A percentile compares a stretch with the other conserved stretches of the same genome.
Evolutionary conservation across 2,888 invertebrate genomes (phyloP).

Genomic region (Cheilosia impressa): DNA sequence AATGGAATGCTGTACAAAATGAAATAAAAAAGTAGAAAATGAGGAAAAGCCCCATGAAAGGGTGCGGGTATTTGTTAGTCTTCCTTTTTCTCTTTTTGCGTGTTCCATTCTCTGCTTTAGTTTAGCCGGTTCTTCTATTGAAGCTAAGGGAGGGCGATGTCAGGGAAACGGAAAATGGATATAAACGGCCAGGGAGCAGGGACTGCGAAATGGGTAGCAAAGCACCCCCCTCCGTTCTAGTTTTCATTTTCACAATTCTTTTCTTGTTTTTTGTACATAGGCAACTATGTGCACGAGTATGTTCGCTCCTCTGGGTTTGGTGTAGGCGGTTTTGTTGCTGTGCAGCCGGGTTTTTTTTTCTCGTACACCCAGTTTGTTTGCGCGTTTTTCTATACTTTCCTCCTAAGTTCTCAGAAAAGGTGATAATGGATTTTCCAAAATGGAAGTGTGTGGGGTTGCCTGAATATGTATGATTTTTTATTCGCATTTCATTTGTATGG

Average conservation of each 20-base stretch:
- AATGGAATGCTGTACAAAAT: conserved; percentile 45
- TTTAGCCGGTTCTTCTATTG: conserved; percentile 37
- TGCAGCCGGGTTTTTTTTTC: conserved; percentile 38
- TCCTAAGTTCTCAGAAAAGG: conserved; percentile 5
- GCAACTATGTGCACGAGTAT: not conserved
- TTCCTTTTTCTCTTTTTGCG: conserved; percentile 12
- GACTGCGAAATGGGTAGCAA: conserved; percentile 50
- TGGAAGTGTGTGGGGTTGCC: conserved; percentile 19
- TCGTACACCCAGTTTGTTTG: conserved; percentile 34
- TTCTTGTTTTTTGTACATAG: not conserved
- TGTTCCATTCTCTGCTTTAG: conserved; percentile 45
- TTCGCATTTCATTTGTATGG: conserved; percentile 41
- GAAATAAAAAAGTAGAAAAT: conserved; percentile 11
- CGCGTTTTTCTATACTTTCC: conserved; percentile 16
- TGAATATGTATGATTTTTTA: conserved; percentile 25
- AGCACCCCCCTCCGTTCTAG: conserved; percentile 55
- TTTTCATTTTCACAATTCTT: conserved; percentile 66
- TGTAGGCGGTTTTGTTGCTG: conserved; percentile 56
- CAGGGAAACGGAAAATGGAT: conserved; percentile 24
- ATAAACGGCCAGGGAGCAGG: conserved; percentile 27
- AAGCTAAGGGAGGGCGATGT: conserved; percentile 28
- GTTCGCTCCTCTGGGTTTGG: conserved; percentile 3
- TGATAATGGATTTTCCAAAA: conserved; percentile 45
- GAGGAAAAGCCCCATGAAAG: conserved; percentile 52
- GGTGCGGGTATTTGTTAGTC: conserved; percentile 60